Conservation (phyloP, 2,888 invertebrate genomes). For the Stenolophus ochropezus region DNA sequence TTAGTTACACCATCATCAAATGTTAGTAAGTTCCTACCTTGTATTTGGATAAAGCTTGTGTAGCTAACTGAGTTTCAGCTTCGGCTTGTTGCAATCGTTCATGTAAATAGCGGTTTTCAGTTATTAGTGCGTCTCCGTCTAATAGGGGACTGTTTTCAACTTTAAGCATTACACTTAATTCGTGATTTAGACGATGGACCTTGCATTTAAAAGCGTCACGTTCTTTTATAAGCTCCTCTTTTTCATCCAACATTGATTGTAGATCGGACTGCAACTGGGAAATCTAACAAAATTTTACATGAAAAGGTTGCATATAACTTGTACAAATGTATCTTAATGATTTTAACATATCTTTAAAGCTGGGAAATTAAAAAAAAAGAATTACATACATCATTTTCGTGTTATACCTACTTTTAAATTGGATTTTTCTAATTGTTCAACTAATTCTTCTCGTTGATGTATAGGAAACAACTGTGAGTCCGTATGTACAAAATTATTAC, state of each 20-base stretch:
- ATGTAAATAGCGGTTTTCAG: slow-evolving; percentile 88
- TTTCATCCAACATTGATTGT: slow-evolving; percentile 87
- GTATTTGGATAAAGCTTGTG: slow-evolving; percentile 83
- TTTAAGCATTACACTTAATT: slow-evolving; percentile 81
- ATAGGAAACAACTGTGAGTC: slow-evolving; percentile 71
- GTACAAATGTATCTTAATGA: not conserved
- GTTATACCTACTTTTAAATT: slow-evolving; percentile 76
- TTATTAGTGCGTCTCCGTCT: slow-evolving; percentile 86
- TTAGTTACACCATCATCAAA: slow-evolving; percentile 23
- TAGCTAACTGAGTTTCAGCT: slow-evolving; percentile 85
- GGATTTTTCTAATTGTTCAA: slow-evolving; percentile 80
- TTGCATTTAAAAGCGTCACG: slow-evolving; percentile 89
- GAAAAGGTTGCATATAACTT: not conserved
- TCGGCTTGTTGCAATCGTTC: slow-evolving; percentile 86
- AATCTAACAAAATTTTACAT: slow-evolving; percentile 74
- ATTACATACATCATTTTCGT: not conserved
- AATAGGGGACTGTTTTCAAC: slow-evolving; percentile 75
- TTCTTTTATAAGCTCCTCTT: slow-evolving; percentile 87
- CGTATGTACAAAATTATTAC: slow-evolving; percentile 60
- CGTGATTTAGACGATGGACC: slow-evolving; percentile 87
- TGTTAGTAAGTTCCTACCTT: slow-evolving; percentile 76
- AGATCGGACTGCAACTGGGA: slow-evolving; percentile 85
- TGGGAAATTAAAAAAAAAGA: too few relatives aligned
- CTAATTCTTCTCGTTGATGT: slow-evolving; percentile 81
- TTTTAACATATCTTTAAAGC: not conserved